Conservation (phyloP, 2,888 invertebrate genomes). For the Cerceris rybyensis region DNA sequence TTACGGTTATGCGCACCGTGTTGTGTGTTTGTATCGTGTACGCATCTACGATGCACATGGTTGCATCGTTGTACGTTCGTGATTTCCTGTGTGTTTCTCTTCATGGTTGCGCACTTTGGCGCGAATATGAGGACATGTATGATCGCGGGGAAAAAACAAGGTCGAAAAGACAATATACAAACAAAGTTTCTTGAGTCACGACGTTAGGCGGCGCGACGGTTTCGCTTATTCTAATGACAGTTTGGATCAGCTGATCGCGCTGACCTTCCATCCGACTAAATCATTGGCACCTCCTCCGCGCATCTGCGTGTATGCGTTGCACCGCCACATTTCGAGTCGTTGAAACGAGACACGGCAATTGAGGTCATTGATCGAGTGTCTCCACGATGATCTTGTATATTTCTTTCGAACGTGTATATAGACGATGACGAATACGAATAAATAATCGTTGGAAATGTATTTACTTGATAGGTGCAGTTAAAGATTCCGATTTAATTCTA, state of each 20-base stretch:
- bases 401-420: not conserved
- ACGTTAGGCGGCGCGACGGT: slow-evolving; percentile 58
- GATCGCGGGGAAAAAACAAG: slow-evolving; percentile 59
- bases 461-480: too few relatives aligned
- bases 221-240: slow-evolving; percentile 61
- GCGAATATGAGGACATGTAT: slow-evolving; percentile 30
- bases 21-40: not conserved
- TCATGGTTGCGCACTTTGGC: slow-evolving; percentile 21
- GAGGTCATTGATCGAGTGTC: slow-evolving; percentile 50
- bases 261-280: slow-evolving; percentile 68
- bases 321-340: slow-evolving; percentile 55
- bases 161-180: slow-evolving; percentile 60
- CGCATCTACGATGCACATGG: slow-evolving; percentile 2
- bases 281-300: slow-evolving; percentile 29
- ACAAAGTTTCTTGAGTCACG: slow-evolving; percentile 39
- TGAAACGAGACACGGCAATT: slow-evolving; percentile 22
- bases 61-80: not conserved
- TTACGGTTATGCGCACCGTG: slow-evolving; percentile 8
- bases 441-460: not conserved
- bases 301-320: slow-evolving; percentile 14
- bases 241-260: slow-evolving; percentile 71
- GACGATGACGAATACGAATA: not conserved
- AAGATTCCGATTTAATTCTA: too few relatives aligned
- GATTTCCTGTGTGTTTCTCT: not conserved
- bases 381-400: slow-evolving; percentile 17